These are phyloP conservation scores for Danaus chrysippus DNA, from an alignment of 2,888 invertebrate species.

Conservation along the genomic window DNA sequence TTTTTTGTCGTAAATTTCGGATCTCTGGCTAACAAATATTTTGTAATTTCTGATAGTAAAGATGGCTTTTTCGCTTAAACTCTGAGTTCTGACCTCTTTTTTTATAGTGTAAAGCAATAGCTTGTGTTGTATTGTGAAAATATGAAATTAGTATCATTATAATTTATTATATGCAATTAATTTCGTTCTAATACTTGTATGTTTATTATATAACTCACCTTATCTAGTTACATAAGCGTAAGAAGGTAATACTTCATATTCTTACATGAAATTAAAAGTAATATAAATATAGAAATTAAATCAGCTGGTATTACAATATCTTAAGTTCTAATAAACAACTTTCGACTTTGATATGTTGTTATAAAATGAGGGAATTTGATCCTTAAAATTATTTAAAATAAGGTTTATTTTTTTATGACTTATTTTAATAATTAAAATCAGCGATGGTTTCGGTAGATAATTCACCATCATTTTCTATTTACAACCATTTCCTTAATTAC, in stretches of 20 bases:
- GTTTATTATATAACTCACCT: neutral
- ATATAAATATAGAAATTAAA: neutral
- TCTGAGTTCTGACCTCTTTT: no score
- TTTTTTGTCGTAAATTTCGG: neutral
- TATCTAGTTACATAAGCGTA: neutral
- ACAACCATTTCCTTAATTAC: neutral
- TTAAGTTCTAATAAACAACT: conserved; percentile 24
- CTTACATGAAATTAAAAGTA: conserved; percentile 2
- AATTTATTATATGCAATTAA: no score
- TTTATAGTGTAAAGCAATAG: no score
- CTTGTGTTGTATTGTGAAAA: no score
- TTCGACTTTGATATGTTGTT: conserved; percentile 16
- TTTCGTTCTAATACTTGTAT: no score
- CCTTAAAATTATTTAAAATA: conserved; percentile 8
- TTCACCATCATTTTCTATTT: neutral
- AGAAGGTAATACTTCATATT: neutral
- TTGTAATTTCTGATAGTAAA: neutral
- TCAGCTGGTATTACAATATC: conserved; percentile 9
- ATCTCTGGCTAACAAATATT: neutral
- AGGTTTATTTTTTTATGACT: neutral
- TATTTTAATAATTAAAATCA: neutral
- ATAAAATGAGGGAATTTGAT: conserved; percentile 15
- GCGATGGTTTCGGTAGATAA: neutral
- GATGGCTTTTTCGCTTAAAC: no score
- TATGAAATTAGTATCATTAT: no score